A percentile compares a stretch with the other conserved stretches of the same genome.
Conservation (phyloP, 2,888 invertebrate species). For the Xiphydria camelus region DNA sequence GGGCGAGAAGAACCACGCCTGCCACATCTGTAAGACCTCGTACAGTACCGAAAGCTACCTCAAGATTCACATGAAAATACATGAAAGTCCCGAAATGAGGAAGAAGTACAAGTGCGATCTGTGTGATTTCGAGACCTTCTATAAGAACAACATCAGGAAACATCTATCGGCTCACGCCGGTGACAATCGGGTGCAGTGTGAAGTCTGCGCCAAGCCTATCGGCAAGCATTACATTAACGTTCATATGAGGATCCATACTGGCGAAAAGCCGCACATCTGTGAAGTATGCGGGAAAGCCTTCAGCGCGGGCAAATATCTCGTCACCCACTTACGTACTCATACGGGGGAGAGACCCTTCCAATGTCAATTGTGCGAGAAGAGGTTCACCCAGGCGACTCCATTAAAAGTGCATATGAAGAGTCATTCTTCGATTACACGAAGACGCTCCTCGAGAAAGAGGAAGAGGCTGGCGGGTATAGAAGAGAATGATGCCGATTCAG, state of each 20-base stretch:
- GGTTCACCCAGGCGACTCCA: slow-evolving; percentile 58
- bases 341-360: slow-evolving; percentile 32
- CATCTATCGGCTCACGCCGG: slow-evolving; percentile 6
- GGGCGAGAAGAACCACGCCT: slow-evolving; percentile 45
- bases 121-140: slow-evolving; percentile 15
- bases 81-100: background rate
- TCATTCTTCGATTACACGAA: no score
- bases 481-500: no score
- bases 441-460: no score
- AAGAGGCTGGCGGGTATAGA: no score
- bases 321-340: no score
- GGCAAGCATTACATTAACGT: background rate
- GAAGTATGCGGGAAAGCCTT: background rate
- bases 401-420: slow-evolving; percentile 60
- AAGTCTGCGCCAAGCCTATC: background rate
- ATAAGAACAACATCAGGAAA: slow-evolving; percentile 8
- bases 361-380: slow-evolving; percentile 60
- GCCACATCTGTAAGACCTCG: background rate
- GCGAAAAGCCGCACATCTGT: background rate
- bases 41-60: no score
- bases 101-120: slow-evolving; percentile 12
- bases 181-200: background rate
- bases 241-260: background rate
- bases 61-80: no score
- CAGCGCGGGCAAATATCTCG: background rate